Evolutionary conservation across 2,888 invertebrate species (phyloP).

Genomic region (Acleris literana): DNA sequence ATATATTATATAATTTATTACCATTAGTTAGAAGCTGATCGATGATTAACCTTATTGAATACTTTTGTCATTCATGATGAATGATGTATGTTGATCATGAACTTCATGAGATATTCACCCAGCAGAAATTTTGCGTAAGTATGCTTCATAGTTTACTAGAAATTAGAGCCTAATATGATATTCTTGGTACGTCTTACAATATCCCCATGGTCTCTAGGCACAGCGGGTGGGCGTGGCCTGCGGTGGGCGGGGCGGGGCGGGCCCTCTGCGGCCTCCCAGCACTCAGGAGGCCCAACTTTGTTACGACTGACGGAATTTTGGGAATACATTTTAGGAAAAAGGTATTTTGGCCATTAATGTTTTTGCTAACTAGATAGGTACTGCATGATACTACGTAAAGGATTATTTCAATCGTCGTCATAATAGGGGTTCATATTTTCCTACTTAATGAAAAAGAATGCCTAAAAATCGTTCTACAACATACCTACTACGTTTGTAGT

Average conservation of each 20-base stretch:
- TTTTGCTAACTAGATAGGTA: conserved; percentile 1
- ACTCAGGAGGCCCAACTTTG: conserved; percentile 56
- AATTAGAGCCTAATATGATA: conserved; percentile 28
- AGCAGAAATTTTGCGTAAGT: not conserved
- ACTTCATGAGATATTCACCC: no score
- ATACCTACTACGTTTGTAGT: no score
- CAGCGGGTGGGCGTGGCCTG: conserved; percentile 64
- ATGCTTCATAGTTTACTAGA: conserved; percentile 13
- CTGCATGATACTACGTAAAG: no score
- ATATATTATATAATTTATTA: no score
- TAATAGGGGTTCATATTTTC: no score
- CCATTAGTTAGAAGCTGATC: no score
- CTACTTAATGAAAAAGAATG: no score
- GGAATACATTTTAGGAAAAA: conserved; percentile 23
- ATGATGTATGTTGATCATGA: no score
- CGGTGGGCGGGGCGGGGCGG: conserved; percentile 68
- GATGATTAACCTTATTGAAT: no score
- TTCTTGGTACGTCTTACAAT: conserved; percentile 29
- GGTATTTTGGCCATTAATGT: conserved; percentile 9
- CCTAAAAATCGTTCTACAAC: no score
- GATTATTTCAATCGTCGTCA: no score
- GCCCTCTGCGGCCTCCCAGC: conserved; percentile 73
- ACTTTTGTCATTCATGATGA: no score
- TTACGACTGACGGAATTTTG: conserved; percentile 38
- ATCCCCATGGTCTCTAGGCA: conserved; percentile 64